Evolutionary conservation across 2,113 vertebrate genomes (phyloP).

Genomic region (Corapipo altera): DNA sequence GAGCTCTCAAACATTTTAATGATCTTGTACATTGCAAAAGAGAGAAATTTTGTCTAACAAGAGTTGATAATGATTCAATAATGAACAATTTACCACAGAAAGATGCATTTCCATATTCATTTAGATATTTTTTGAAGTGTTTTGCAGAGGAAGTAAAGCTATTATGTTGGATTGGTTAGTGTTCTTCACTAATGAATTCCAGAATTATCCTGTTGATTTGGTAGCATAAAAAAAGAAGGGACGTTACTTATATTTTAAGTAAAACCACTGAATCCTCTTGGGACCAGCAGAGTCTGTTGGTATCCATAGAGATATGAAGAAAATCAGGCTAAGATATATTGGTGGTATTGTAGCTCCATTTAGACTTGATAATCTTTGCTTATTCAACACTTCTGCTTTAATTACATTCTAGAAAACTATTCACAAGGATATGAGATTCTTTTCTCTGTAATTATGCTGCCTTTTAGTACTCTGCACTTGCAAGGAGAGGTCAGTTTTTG

Average conservation of each 20-base stretch:
- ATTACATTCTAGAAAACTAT: conserved; percentile 52
- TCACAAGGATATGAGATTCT: background rate
- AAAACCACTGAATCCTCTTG: conserved; percentile 59
- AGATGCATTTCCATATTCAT: conserved; percentile 77
- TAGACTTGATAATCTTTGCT: conserved; percentile 56
- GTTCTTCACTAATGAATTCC: conserved; percentile 75
- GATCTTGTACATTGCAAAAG: conserved; percentile 75
- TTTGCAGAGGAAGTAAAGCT: conserved; percentile 75
- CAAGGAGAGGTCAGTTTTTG: conserved; percentile 17
- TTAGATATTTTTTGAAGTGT: conserved; percentile 79
- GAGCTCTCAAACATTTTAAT: conserved; percentile 76
- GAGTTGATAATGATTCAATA: conserved; percentile 77
- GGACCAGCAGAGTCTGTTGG: conserved; percentile 34
- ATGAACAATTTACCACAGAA: conserved; percentile 76
- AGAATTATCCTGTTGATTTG: conserved; percentile 76
- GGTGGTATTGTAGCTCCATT: conserved; percentile 37
- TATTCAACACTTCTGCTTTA: conserved; percentile 53
- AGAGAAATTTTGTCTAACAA: conserved; percentile 76
- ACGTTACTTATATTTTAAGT: conserved; percentile 62
- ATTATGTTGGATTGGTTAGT: conserved; percentile 70
- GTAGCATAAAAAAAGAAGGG: conserved; percentile 54
- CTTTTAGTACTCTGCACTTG: background rate
- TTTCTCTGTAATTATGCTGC: conserved; percentile 13
- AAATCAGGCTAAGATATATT: conserved; percentile 54
- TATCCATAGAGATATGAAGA: conserved; percentile 49